Evolutionary conservation across 2,113 vertebrate species (phyloP).

Genomic region (Okapia johnstoni): DNA sequence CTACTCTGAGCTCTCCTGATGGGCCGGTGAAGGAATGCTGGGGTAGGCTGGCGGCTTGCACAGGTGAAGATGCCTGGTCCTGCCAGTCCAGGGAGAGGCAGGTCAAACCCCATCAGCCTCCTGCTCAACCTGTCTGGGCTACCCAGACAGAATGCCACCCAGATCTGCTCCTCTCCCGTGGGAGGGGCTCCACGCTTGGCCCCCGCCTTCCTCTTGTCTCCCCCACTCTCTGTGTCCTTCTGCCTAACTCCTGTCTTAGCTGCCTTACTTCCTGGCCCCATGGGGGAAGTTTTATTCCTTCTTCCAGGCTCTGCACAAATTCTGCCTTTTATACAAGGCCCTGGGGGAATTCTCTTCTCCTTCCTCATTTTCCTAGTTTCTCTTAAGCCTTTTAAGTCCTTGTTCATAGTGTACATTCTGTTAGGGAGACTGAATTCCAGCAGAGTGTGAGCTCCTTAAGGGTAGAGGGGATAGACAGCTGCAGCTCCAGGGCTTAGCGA

Average conservation of each 20-base stretch:
- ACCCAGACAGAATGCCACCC: neutral
- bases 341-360: neutral
- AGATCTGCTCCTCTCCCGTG: neutral
- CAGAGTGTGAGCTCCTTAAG: neutral
- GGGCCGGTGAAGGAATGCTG: neutral
- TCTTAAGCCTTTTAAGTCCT: neutral
- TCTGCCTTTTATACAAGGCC: neutral
- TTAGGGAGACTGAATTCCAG: neutral
- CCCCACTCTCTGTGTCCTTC: neutral
- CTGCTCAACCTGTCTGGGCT: neutral
- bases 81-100: neutral
- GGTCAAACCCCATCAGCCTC: neutral
- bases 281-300: neutral
- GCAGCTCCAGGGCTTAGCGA: neutral
- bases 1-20: neutral
- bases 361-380: neutral
- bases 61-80: neutral
- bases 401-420: neutral
- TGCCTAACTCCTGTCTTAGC: neutral
- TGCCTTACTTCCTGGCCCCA: neutral
- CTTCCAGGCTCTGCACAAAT: neutral
- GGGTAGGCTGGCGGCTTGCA: neutral
- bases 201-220: neutral
- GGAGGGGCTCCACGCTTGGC: rapidly evolving
- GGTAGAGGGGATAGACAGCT: too few relatives aligned